Evolutionary conservation across 2,797 vertebrate genomes (phyloP).

Genomic region (Hozukius guyotensis): DNA sequence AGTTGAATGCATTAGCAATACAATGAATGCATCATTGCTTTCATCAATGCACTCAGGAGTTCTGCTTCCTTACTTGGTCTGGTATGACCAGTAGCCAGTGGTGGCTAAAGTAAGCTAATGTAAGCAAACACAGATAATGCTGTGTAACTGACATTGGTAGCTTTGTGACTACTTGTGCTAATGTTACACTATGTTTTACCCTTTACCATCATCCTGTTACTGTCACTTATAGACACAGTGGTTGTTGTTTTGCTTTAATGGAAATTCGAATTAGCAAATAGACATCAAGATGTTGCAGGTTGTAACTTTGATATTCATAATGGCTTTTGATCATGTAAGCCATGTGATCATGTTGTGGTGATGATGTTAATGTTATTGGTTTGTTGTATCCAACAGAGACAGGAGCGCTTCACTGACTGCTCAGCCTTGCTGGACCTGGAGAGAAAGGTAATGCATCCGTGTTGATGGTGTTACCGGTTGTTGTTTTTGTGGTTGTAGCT

Average conservation of each 20-base stretch:
- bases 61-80: not conserved
- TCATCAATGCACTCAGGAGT: not conserved
- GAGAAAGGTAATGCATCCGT: slow-evolving; percentile 82
- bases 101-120: not conserved
- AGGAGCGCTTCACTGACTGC: slow-evolving; percentile 87
- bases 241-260: not conserved
- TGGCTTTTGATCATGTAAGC: not conserved
- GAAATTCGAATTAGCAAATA: not conserved
- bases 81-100: not conserved
- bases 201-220: not conserved
- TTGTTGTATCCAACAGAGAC: slow-evolving; percentile 78
- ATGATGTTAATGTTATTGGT: not conserved
- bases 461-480: not conserved
- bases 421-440: slow-evolving; percentile 86
- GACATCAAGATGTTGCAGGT: not conserved
- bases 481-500: slow-evolving; percentile 33
- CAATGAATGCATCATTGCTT: not conserved
- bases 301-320: not conserved
- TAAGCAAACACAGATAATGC: not conserved
- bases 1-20: not conserved
- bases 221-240: not conserved
- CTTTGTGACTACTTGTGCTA: not conserved
- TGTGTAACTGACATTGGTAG: not conserved
- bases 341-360: not conserved
- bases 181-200: not conserved